Evolutionary conservation across 2,888 invertebrate species (phyloP).

Genomic region (Nomada ruficornis): DNA sequence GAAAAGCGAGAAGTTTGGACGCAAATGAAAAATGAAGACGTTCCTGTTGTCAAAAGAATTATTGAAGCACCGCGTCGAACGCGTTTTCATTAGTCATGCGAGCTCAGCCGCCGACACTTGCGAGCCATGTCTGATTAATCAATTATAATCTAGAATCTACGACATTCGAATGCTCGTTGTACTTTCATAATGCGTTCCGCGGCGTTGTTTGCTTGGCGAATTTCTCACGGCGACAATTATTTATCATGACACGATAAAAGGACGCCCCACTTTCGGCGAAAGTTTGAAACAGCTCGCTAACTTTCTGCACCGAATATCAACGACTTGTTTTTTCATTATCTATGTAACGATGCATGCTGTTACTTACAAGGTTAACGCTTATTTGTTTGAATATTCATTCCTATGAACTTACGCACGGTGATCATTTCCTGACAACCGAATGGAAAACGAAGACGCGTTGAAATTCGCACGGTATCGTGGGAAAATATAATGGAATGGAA

Average conservation of each 20-base stretch:
- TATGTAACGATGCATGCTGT: neutral
- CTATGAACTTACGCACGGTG: no score
- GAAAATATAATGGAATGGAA: no score
- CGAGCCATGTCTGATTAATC: constrained; percentile 35
- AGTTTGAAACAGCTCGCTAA: neutral
- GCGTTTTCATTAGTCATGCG: constrained; percentile 40
- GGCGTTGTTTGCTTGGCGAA: constrained; percentile 34
- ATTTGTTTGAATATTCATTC: neutral
- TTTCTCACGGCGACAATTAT: constrained; percentile 41
- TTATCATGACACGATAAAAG: constrained; percentile 21
- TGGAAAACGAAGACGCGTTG: neutral
- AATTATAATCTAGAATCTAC: constrained; percentile 42
- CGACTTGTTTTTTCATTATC: neutral
- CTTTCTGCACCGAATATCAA: no score
- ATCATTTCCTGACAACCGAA: neutral
- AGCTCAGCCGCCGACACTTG: constrained; percentile 26
- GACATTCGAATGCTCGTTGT: constrained; percentile 32
- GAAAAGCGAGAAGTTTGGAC: constrained; percentile 23
- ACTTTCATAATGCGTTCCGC: constrained; percentile 31
- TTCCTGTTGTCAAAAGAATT: constrained; percentile 36
- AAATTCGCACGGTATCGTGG: neutral
- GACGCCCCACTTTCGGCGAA: constrained; percentile 4
- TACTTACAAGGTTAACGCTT: constrained; percentile 21
- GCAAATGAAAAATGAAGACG: constrained; percentile 18
- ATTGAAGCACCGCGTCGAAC: constrained; percentile 25